Conservation (phyloP, 2,113 vertebrate species). For the Merops nubicus region DNA sequence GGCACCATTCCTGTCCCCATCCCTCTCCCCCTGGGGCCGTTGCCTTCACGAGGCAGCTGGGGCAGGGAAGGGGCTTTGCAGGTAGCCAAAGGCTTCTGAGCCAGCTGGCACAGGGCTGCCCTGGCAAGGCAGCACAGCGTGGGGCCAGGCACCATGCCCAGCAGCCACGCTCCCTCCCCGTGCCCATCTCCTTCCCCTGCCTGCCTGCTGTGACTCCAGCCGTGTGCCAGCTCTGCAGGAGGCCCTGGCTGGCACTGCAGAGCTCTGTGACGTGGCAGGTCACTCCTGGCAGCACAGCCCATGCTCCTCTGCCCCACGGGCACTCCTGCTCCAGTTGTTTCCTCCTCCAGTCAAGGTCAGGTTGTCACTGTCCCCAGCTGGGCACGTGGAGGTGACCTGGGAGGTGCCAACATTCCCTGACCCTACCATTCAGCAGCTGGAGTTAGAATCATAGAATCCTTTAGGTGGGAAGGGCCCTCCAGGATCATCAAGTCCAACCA, state of each 20-base stretch:
- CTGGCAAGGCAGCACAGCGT: neutral
- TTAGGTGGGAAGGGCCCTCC: too few relatives aligned
- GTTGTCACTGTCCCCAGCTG: neutral
- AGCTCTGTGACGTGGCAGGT: neutral
- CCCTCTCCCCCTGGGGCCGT: neutral
- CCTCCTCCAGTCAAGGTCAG: neutral
- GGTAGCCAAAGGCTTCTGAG: fast-evolving
- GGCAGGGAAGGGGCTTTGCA: neutral
- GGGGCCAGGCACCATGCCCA: too few relatives aligned
- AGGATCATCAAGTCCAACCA: too few relatives aligned
- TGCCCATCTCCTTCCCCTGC: neutral
- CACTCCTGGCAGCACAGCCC: neutral
- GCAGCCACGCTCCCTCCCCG: too few relatives aligned
- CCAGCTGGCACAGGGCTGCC: neutral
- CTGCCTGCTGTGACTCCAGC: neutral
- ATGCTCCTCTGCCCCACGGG: neutral
- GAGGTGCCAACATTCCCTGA: neutral
- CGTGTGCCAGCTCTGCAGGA: neutral
- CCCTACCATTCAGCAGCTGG: too few relatives aligned
- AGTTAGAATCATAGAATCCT: too few relatives aligned
- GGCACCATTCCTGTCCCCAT: neutral
- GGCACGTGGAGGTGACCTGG: fast-evolving
- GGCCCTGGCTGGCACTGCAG: neutral
- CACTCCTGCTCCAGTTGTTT: neutral
- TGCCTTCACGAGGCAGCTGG: neutral